These are phyloP conservation scores for Isichthys henryi DNA, from an alignment of 2,113 vertebrate species.

Conservation along the genomic window DNA sequence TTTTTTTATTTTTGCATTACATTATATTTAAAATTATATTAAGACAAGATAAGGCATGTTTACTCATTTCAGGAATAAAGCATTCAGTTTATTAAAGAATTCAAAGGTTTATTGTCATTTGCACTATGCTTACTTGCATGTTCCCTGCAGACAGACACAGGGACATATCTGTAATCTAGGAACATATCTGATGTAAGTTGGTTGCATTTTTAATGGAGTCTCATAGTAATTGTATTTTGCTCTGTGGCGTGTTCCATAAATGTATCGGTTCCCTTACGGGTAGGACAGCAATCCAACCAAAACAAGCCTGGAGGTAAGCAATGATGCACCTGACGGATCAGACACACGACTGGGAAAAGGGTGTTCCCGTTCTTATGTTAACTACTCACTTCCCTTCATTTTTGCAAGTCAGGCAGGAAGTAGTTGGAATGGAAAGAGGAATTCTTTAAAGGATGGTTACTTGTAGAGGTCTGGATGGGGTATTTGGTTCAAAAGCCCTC, in stretches of 20 bases:
- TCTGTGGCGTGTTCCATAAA: constrained; percentile 51
- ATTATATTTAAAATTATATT: background rate
- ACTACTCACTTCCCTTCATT: constrained; percentile 69
- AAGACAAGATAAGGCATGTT: background rate
- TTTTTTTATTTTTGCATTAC: background rate
- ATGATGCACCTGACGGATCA: constrained; percentile 75
- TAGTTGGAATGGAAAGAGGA: constrained; percentile 59
- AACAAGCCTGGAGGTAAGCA: constrained; percentile 70
- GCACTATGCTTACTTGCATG: background rate
- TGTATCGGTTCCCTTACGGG: constrained; percentile 58
- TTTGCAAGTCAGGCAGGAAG: constrained; percentile 66
- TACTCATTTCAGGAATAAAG: background rate
- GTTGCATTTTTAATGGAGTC: background rate
- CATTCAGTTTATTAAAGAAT: background rate
- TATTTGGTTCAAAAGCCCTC: background rate
- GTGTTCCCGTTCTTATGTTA: constrained; percentile 63
- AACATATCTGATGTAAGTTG: background rate
- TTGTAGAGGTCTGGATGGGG: background rate
- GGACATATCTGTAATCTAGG: background rate
- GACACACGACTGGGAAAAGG: constrained; percentile 72
- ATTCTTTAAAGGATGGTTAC: constrained; percentile 50
- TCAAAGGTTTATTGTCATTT: background rate
- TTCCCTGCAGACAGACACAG: background rate
- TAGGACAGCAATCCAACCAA: constrained; percentile 63
- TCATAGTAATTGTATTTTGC: constrained; percentile 20